phyloP scores from a whole-genome alignment of 2,888 invertebrate species.

The Drosophila affinis region DNA sequence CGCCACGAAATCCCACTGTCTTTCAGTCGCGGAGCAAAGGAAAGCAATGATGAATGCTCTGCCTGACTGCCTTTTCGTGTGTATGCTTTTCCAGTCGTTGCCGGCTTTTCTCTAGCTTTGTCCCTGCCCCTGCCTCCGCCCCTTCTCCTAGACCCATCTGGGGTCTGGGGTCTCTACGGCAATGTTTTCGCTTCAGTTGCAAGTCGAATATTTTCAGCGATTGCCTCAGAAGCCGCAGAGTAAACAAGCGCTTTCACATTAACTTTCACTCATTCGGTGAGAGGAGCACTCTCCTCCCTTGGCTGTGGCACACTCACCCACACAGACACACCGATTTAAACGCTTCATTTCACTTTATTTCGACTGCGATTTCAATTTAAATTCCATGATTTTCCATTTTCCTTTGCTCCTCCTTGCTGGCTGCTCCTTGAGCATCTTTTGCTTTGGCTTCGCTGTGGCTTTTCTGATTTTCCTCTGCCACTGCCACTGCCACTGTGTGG shows the following conservation, averaged over 20 bases:
- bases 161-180: conserved; percentile 54
- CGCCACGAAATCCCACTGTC: conserved; percentile 26
- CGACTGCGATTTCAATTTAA: conserved; percentile 79
- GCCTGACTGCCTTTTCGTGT: conserved; percentile 20
- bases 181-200: conserved; percentile 69
- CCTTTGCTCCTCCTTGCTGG: conserved; percentile 9
- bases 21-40: conserved; percentile 19
- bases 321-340: conserved; percentile 64
- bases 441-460: conserved; percentile 47
- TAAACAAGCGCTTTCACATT: conserved; percentile 74
- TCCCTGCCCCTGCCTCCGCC: conserved; percentile 3
- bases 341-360: conserved; percentile 79
- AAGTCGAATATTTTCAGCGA: conserved; percentile 75
- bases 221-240: conserved; percentile 65
- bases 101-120: conserved; percentile 35
- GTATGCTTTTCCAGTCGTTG: conserved; percentile 12
- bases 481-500: no score
- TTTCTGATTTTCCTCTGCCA: conserved; percentile 27
- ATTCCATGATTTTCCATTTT: conserved; percentile 66
- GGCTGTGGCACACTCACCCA: conserved; percentile 6
- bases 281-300: conserved; percentile 4
- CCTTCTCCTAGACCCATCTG: conserved; percentile 1
- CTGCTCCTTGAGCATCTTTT: conserved; percentile 49
- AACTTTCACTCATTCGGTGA: conserved; percentile 58
- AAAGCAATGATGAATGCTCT: conserved; percentile 38